phyloP scores from a whole-genome alignment of 2,113 vertebrate genomes.

The Hoplias malabaricus region DNA sequence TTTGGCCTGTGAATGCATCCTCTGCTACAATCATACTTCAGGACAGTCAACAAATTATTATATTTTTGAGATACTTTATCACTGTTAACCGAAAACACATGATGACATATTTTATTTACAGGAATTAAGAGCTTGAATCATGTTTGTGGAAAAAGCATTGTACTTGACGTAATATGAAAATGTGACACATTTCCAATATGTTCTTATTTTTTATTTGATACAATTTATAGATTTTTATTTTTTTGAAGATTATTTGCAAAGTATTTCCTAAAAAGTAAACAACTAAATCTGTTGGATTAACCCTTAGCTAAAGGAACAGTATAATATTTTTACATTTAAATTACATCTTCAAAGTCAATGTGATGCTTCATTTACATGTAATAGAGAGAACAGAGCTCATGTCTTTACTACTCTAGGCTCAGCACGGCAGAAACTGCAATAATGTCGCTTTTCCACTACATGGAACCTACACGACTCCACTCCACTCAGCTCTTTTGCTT shows the following conservation, averaged over 20 bases:
- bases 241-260: neutral
- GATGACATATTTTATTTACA: neutral
- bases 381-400: no score
- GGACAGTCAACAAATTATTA: conserved; percentile 3
- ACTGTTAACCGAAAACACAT: neutral
- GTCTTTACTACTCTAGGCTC: no score
- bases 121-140: neutral
- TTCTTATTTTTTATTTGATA: neutral
- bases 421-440: no score
- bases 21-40: conserved; percentile 16
- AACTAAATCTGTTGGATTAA: neutral
- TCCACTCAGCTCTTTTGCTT: no score
- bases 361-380: no score
- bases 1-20: neutral
- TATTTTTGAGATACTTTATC: neutral
- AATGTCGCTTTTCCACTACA: no score
- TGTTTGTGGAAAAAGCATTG: neutral
- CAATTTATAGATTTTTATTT: neutral
- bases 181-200: neutral
- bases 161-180: neutral
- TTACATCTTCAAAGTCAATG: no score
- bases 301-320: no score
- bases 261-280: neutral
- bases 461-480: no score
- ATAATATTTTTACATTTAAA: no score